Conservation (phyloP, 2,113 vertebrate species). For the Falcunculus frontatus region DNA sequence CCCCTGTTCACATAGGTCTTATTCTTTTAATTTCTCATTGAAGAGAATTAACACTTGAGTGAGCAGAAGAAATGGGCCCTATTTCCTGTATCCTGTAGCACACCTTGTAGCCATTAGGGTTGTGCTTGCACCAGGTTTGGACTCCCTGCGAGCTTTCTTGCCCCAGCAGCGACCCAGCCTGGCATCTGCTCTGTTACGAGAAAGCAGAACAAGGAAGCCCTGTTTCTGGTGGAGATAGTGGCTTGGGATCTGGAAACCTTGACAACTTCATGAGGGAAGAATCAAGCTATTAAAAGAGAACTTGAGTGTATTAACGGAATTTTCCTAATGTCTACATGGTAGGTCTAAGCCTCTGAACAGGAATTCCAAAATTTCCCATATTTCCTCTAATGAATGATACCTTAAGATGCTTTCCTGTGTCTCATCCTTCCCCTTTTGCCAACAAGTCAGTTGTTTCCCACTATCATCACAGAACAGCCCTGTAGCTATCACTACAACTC, state of each 20-base stretch:
- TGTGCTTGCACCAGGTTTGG: background rate
- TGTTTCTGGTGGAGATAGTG: background rate
- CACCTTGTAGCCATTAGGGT: background rate
- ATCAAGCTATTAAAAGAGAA: background rate
- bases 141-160: background rate
- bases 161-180: background rate
- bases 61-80: background rate
- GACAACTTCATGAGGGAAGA: background rate
- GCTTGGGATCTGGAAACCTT: background rate
- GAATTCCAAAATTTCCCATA: background rate
- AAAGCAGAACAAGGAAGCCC: background rate
- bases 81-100: background rate
- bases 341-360: background rate
- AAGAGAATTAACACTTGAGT: background rate
- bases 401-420: background rate
- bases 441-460: background rate
- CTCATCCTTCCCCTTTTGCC: background rate
- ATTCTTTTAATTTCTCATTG: background rate
- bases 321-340: background rate
- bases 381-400: background rate
- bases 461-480: background rate
- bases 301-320: background rate
- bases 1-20: background rate
- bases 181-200: constrained; percentile 10
- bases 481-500: background rate